phyloP scores from a whole-genome alignment of 1,140 invertebrate species.

The Lucilia sericata region DNA sequence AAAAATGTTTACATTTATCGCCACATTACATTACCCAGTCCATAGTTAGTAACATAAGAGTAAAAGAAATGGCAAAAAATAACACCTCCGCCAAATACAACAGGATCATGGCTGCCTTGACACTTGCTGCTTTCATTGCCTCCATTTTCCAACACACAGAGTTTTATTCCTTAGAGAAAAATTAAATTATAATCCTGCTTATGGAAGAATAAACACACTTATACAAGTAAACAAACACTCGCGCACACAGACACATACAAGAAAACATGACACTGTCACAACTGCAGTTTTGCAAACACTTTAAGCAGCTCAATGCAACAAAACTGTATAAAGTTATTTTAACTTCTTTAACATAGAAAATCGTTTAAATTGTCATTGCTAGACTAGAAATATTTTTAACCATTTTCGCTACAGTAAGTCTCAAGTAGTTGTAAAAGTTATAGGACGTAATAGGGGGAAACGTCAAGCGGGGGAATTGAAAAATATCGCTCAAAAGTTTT shows the following conservation, averaged over 20 bases:
- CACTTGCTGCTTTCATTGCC: neutral
- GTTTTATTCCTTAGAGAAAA: constrained; percentile 21
- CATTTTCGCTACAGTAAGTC: neutral
- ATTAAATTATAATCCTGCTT: constrained; percentile 31
- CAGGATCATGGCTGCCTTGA: neutral
- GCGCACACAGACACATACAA: neutral
- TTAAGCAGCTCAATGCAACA: neutral
- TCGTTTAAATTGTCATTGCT: constrained; percentile 4
- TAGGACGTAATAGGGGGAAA: neutral
- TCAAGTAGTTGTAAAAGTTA: neutral
- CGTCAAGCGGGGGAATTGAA: neutral
- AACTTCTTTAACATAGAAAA: neutral
- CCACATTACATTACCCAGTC: neutral
- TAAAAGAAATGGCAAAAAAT: neutral
- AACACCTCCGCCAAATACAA: neutral
- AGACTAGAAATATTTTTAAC: neutral
- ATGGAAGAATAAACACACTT: neutral
- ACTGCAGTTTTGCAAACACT: neutral
- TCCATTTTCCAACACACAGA: neutral
- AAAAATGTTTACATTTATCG: neutral
- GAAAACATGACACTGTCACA: neutral
- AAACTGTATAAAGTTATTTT: neutral
- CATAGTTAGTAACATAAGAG: neutral
- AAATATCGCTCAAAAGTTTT: neutral
- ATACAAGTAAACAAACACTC: neutral